Percentiles rank a stretch among this genome's conserved stretches.
Evolutionary conservation across 2,797 vertebrate genomes (phyloP).

Genomic region (Pseudochirops corinnae): DNA sequence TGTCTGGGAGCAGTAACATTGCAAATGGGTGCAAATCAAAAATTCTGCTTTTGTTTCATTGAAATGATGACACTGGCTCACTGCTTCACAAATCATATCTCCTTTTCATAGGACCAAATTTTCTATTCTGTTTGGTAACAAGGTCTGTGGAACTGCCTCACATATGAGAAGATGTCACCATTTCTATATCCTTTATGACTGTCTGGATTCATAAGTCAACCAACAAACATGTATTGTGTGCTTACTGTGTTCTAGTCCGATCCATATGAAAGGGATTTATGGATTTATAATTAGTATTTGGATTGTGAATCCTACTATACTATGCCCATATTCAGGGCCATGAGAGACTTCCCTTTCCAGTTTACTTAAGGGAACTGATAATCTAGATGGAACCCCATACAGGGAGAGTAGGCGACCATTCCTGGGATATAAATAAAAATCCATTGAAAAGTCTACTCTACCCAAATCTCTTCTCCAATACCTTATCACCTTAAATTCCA

Average conservation of each 20-base stretch:
- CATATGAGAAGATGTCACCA: neutral
- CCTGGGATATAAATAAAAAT: neutral
- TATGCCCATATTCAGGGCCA: neutral
- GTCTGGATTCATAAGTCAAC: neutral
- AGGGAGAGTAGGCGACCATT: neutral
- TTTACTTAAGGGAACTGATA: neutral
- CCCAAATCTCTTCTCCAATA: neutral
- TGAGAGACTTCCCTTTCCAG: neutral
- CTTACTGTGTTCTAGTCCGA: too few species aligned
- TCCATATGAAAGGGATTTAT: neutral
- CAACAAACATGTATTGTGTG: neutral
- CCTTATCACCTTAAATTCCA: neutral
- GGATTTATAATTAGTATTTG: neutral
- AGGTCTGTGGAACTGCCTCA: neutral
- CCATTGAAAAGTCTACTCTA: neutral
- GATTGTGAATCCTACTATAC: neutral
- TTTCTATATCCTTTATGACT: neutral
- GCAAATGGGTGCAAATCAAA: constrained; percentile 62
- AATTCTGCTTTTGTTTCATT: constrained; percentile 71
- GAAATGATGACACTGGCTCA: constrained; percentile 62
- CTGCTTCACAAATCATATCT: constrained; percentile 48
- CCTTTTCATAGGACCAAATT: constrained; percentile 18
- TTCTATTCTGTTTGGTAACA: constrained; percentile 23
- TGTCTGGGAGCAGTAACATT: constrained; percentile 57
- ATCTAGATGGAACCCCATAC: neutral